Conservation (phyloP, 1,140 invertebrate species). For the Drosophila ercepeae region DNA sequence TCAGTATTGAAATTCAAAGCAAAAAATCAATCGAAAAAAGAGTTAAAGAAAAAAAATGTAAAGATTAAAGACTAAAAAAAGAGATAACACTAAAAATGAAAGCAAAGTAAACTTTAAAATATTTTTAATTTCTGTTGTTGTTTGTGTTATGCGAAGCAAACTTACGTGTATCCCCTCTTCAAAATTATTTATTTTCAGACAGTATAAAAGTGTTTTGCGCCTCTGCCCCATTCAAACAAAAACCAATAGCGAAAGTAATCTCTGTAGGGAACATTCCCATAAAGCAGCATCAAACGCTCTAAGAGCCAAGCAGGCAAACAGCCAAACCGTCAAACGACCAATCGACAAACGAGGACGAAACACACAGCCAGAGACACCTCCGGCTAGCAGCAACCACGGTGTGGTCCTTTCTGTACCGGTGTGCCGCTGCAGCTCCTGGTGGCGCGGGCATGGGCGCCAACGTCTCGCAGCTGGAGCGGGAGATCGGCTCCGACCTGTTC, state of each 20-base stretch:
- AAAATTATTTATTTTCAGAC: constrained; percentile 84
- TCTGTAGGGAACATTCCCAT: constrained; percentile 36
- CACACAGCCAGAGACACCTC: constrained; percentile 2
- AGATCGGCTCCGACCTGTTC: constrained; percentile 98
- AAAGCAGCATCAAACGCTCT: constrained; percentile 30
- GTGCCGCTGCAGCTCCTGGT: constrained; percentile 74
- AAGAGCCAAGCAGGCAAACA: constrained; percentile 3
- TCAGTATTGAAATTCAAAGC: constrained; percentile 10
- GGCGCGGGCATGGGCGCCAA: constrained; percentile 91
- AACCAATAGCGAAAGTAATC: constrained; percentile 55
- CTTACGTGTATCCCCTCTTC: constrained; percentile 83
- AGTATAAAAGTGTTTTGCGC: constrained; percentile 71
- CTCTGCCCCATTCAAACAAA: constrained; percentile 45
- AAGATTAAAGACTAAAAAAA: constrained; percentile 22
- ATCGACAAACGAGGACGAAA: constrained; percentile 16
- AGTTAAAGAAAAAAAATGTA: constrained; percentile 7
- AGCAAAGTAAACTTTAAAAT: constrained; percentile 58
- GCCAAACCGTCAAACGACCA: constrained; percentile 16
- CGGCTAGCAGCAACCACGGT: constrained; percentile 55
- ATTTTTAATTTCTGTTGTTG: constrained; percentile 69
- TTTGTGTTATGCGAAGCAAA: constrained; percentile 81
- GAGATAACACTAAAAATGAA: constrained; percentile 36
- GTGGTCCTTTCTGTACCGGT: constrained; percentile 76
- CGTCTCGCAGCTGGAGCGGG: constrained; percentile 98
- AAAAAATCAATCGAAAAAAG: constrained; percentile 9